Conservation (phyloP, 2,113 vertebrate genomes). For the Cichladusa arquata region DNA sequence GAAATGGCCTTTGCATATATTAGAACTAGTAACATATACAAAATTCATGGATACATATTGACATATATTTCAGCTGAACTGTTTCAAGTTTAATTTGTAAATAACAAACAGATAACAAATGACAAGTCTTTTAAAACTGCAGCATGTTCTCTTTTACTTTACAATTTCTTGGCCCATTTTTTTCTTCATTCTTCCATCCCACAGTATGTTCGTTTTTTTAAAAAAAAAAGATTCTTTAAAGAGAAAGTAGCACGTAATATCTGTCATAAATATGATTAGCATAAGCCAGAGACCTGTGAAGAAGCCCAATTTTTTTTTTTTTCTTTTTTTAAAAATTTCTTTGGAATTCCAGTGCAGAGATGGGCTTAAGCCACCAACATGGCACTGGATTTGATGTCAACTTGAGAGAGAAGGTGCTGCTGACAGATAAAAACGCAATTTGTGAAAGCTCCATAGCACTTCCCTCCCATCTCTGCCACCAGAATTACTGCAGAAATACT, state of each 20-base stretch:
- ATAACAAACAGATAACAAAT: background rate
- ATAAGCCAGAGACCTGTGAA: background rate
- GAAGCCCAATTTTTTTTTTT: rapidly evolving
- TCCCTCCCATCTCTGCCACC: background rate
- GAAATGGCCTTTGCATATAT: background rate
- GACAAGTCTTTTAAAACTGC: background rate
- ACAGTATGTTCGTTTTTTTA: background rate
- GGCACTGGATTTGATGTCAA: background rate
- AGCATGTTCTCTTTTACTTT: background rate
- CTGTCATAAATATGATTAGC: background rate
- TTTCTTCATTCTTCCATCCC: background rate
- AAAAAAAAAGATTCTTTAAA: background rate
- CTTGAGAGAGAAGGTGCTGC: background rate
- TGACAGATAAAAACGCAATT: background rate
- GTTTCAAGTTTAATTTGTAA: background rate
- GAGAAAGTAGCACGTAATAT: background rate
- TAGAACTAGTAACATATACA: background rate
- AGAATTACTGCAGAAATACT: background rate
- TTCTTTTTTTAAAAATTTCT: background rate
- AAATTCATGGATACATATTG: background rate
- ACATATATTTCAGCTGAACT: background rate
- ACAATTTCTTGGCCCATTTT: background rate
- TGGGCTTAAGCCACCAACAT: background rate
- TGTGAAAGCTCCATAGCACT: background rate
- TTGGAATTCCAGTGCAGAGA: background rate